A percentile compares a stretch with the other conserved stretches of the same genome.
Conservation (phyloP, 1,140 invertebrate genomes). For the Tribolium castaneum region DNA sequence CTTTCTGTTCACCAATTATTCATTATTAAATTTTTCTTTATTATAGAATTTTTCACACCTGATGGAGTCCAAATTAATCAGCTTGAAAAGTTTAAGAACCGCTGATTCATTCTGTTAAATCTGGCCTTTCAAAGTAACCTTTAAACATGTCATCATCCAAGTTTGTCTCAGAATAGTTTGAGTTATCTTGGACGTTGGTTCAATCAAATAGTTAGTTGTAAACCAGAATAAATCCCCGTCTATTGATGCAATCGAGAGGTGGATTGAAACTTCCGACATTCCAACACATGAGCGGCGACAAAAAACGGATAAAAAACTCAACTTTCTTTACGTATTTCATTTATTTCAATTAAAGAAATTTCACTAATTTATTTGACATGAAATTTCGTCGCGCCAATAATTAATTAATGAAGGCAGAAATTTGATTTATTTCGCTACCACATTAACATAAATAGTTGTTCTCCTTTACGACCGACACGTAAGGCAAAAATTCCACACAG, state of each 20-base stretch:
- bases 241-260: neutral
- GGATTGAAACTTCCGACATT: neutral
- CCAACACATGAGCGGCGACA: neutral
- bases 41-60: too few species aligned
- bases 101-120: neutral
- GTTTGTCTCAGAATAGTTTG: neutral
- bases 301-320: neutral
- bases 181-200: neutral
- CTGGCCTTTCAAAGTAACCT: neutral
- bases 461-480: neutral
- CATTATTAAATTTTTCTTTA: too few species aligned
- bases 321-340: neutral
- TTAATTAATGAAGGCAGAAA: neutral
- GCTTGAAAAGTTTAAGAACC: neutral
- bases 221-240: too few species aligned
- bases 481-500: neutral
- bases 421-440: neutral
- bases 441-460: constrained; percentile 28
- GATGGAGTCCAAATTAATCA: too few species aligned
- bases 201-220: neutral
- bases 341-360: neutral
- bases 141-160: neutral
- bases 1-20: too few species aligned
- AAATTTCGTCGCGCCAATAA: neutral
- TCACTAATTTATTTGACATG: neutral